Percentiles rank a stretch among this genome's conserved stretches.
phyloP scores from a whole-genome alignment of 2,113 vertebrate species.

The Anolis carolinensis region DNA sequence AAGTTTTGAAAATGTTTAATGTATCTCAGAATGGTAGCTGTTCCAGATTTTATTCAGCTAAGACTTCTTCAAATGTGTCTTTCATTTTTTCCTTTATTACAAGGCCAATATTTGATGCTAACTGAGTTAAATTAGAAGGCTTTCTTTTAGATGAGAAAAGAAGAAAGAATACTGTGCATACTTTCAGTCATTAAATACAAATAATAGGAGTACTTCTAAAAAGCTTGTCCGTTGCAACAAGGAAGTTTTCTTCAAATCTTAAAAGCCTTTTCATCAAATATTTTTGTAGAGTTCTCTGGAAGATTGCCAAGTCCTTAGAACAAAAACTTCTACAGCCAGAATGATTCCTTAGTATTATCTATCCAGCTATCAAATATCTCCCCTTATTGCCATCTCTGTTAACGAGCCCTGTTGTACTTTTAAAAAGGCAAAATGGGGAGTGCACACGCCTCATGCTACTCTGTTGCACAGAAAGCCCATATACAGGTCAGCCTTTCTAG shows the following conservation, averaged over 20 bases:
- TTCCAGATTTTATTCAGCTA: background rate
- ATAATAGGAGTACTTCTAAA: slow-evolving; percentile 5
- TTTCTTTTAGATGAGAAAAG: background rate
- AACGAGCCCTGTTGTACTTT: too few species aligned
- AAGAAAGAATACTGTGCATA: background rate
- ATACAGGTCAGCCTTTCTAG: too few species aligned
- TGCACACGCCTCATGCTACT: too few species aligned
- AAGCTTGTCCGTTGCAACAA: background rate
- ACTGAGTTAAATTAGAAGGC: slow-evolving; percentile 16
- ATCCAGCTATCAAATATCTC: background rate
- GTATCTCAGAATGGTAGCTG: background rate
- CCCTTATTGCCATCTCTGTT: background rate
- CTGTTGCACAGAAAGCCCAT: too few species aligned
- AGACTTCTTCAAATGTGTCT: slow-evolving; percentile 13
- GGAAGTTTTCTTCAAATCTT: slow-evolving; percentile 1
- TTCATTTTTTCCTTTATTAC: slow-evolving; percentile 12
- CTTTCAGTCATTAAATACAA: slow-evolving; percentile 4
- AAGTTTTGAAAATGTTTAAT: slow-evolving; percentile 3
- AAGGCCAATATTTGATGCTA: slow-evolving; percentile 19
- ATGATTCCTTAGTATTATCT: background rate
- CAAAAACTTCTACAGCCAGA: background rate
- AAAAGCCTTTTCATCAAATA: slow-evolving; percentile 18
- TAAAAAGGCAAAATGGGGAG: too few species aligned
- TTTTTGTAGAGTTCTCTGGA: background rate
- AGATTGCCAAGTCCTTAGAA: background rate